phyloP scores from a whole-genome alignment of 2,113 vertebrate species.

The human region DNA sequence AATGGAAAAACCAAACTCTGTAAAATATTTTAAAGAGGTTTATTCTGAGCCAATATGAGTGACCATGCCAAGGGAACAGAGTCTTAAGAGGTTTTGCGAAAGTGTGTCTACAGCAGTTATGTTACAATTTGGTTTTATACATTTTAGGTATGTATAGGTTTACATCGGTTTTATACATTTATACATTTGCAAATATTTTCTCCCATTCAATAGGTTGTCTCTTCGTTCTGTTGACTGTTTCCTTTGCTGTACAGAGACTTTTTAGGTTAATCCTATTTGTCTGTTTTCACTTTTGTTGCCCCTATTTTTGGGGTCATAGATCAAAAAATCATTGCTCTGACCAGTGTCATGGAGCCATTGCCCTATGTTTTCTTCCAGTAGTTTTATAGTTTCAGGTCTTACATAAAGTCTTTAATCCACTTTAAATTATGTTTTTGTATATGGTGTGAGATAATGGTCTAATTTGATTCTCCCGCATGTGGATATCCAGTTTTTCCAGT shows the following conservation, averaged over 20 bases:
- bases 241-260: no score
- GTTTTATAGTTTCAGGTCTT: not conserved
- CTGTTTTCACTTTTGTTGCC: not conserved
- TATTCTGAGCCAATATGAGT: not conserved
- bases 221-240: no score
- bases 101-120: not conserved
- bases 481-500: not conserved
- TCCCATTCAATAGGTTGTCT: no score
- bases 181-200: no score
- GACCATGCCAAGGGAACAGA: not conserved
- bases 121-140: not conserved
- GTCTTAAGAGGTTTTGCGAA: not conserved
- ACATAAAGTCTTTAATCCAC: not conserved
- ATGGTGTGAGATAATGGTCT: not conserved
- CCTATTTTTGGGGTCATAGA: not conserved
- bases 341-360: not conserved
- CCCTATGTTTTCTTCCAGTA: not conserved
- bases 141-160: not conserved
- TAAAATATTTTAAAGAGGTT: not conserved
- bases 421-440: not conserved
- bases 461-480: not conserved
- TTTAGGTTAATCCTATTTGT: no score
- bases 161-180: no score
- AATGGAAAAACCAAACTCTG: not conserved
- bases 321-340: not conserved